phyloP scores from a whole-genome alignment of 2,797 vertebrate species.

The Lemur catta region DNA sequence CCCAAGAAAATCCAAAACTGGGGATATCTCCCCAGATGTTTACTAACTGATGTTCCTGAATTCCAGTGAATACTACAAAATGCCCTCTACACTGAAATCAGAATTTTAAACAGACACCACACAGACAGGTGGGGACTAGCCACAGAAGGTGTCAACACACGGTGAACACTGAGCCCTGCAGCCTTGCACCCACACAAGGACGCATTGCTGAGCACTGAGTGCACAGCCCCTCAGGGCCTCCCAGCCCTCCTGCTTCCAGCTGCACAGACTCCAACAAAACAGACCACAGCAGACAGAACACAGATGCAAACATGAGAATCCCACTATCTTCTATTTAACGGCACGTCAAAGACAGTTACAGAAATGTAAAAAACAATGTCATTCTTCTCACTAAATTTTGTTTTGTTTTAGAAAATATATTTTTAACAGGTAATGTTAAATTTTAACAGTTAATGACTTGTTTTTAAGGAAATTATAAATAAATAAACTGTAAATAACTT shows the following conservation, averaged over 20 bases:
- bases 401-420: not conserved
- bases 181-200: fast-evolving
- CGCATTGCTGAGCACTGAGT: not conserved
- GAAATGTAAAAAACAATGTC: not conserved
- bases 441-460: not conserved
- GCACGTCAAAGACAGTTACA: not conserved
- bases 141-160: fast-evolving
- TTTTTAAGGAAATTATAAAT: not conserved
- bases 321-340: not conserved
- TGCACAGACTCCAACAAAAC: not conserved
- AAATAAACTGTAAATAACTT: not conserved
- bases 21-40: not conserved
- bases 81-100: not conserved
- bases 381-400: not conserved
- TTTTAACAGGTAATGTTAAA: not conserved
- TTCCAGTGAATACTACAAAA: not conserved
- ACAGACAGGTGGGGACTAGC: not conserved
- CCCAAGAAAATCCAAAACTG: not conserved
- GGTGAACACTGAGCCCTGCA: not conserved
- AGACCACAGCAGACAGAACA: fast-evolving
- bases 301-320: fast-evolving
- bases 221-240: not conserved
- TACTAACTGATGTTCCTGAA: not conserved
- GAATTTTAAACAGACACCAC: not conserved
- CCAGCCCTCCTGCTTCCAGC: not conserved